Base-by-base conservation (phyloP, 2,797 vertebrate genomes). In the Threskiornis aethiopicus region DNA sequence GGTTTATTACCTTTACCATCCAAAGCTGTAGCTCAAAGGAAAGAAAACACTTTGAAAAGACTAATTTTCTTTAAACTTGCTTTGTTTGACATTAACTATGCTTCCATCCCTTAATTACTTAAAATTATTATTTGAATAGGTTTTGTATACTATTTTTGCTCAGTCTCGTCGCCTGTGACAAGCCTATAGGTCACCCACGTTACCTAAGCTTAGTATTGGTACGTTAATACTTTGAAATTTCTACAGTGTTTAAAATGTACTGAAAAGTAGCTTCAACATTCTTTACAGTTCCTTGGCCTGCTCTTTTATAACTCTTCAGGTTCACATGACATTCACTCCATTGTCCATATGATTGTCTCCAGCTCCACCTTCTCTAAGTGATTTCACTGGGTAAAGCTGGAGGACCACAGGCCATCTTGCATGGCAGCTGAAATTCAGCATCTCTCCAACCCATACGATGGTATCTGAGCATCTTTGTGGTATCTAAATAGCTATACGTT, bases 321-420 rank as follows among this genome's bases (percentile, higher is more conserved):
- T 42, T 80, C 46, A 81, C 6, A 19, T 25, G 37, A n/a, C 16
- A 61, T 29, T 47, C 37, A 52, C 13, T 61, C 13, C 14, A 61
- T 59, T 1, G 3, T 39, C 7, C 24, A 13, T 26, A 19, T 6
- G 25, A 58, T 0, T 33, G 19, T 26, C 2, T 3, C 35, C 41
- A 70, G 22, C 21, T n/a, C 12, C 25, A 69, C 21, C 31, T 81
- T 87, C 19, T 47, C 24, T 16, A 22, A 81, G 24, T 31, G 5
- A n/a, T 61, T 72, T 31, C 39, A 84, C 29, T 8, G 2, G 35
- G 29, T 28, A 44, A 81, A 46, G 35, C 19, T 58, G 49, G 29
- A 65, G 24, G 35, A 77, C 16, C 46, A 67, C 92, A 90, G 51
- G 21, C 29, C 18, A 55, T 26, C 39, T 33, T 18, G 33, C 29